Evolutionary conservation across 2,797 vertebrate species (phyloP), one percentile per base, ranked within the genome.

Genomic region (Mus caroli): DNA sequence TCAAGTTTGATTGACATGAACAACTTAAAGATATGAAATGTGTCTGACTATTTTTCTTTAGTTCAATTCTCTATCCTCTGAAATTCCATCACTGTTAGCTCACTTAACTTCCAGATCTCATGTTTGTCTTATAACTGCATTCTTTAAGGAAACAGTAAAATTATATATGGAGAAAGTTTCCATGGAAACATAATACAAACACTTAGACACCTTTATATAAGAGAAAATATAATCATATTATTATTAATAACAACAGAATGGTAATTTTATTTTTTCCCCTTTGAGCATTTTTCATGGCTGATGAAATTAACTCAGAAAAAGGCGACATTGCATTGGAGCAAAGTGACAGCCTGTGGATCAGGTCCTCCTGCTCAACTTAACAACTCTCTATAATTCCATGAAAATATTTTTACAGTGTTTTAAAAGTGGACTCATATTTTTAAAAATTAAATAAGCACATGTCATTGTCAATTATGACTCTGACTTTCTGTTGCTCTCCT

Each of bases 1-100:
- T 95, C 56, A 64, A 40, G 60, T 97, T 97, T 98, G 97, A 97
- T 92, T 97, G 97, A 96, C 92, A 76, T 31, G 92, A 96, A 96
- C 91, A 97, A 97, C 88, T 96, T 97, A 95, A 77, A 89, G 83
- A 86, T 56, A 50, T 62, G 90, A 93, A 89, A 60, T 69, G 15
- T 43, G 26, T 56, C 31, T 75, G 34, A 93, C 73, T 91, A 15
- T 80, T 95, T 97, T 94, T 90, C 78, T 94, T 96, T 95, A 95
- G 94, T 95, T 97, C 88, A 96, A 86, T 97, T 96, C 78, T 97
- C 92, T 95, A 62, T 88, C 94, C 92, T 96, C 91, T 89, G 88
- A 96, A 95, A 97, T 97, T 97, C 95, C 95, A 94, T 91, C 92
- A 73, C 79, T 17, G 2, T 97, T 96, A 96, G 92, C 76, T 96